phyloP scores from a whole-genome alignment of 1,140 invertebrate genomes.

The Danaus melanippus region DNA sequence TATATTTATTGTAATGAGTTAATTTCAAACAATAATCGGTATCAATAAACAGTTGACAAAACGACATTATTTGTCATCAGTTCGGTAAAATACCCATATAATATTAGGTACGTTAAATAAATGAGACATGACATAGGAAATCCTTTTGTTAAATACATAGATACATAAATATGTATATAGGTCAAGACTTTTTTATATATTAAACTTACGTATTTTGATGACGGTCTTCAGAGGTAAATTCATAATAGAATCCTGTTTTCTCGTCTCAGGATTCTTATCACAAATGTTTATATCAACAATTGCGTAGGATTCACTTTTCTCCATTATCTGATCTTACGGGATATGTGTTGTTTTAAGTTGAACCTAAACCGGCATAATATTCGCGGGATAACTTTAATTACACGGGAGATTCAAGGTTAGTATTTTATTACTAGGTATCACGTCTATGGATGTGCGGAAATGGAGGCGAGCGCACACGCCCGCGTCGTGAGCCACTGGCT shows the following conservation, averaged over 20 bases:
- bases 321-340: slow-evolving; percentile 28
- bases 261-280: slow-evolving; percentile 44
- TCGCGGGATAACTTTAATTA: not conserved
- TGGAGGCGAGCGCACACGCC: slow-evolving; percentile 14
- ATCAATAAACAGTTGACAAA: too few species aligned
- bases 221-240: slow-evolving; percentile 40
- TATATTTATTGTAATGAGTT: too few species aligned
- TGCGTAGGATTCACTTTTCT: slow-evolving; percentile 50
- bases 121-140: too few species aligned
- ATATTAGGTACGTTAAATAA: too few species aligned
- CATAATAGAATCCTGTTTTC: slow-evolving; percentile 27
- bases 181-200: too few species aligned
- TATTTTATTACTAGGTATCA: slow-evolving; percentile 4
- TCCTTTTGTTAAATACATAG: too few species aligned
- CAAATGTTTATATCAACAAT: slow-evolving; percentile 55
- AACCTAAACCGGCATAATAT: slow-evolving; percentile 1
- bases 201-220: slow-evolving; percentile 59
- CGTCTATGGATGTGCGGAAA: slow-evolving; percentile 14
- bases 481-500: slow-evolving; percentile 6
- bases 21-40: too few species aligned
- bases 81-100: too few species aligned
- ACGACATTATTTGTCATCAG: too few species aligned
- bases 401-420: too few species aligned
- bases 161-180: too few species aligned
- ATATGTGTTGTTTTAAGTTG: slow-evolving; percentile 5